Evolutionary conservation across 2,797 vertebrate genomes (phyloP).

Genomic region (Picus viridis): DNA sequence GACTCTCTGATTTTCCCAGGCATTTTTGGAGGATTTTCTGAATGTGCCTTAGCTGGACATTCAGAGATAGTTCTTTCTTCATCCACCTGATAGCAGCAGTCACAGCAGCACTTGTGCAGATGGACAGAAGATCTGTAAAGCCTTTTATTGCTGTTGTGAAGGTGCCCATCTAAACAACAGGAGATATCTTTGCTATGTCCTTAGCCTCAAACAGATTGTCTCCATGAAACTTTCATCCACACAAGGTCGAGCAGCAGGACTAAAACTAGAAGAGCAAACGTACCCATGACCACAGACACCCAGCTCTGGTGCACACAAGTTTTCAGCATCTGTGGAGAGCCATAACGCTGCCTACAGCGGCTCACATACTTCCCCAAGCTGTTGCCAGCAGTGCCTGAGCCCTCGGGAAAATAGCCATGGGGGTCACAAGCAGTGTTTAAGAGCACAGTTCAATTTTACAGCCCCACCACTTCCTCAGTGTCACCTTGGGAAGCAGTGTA

Average conservation of each 20-base stretch:
- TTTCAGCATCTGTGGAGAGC: background rate
- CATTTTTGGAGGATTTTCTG: background rate
- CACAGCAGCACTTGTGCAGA: background rate
- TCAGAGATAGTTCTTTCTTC: background rate
- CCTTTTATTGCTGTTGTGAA: background rate
- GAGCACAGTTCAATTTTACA: slow-evolving; percentile 58
- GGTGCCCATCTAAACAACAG: background rate
- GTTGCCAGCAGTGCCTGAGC: background rate
- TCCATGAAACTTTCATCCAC: background rate
- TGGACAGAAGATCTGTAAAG: background rate
- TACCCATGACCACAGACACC: background rate
- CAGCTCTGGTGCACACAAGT: background rate
- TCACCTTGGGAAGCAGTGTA: slow-evolving; percentile 50
- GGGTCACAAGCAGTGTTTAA: background rate
- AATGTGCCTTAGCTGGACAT: background rate
- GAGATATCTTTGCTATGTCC: background rate
- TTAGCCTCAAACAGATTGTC: background rate
- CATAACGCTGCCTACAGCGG: background rate
- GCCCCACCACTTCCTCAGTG: slow-evolving; percentile 30
- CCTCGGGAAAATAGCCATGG: background rate
- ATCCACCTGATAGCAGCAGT: background rate
- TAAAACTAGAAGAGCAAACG: background rate
- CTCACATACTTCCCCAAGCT: background rate
- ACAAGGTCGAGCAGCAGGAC: background rate
- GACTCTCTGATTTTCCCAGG: background rate